Evolutionary conservation across 2,888 invertebrate genomes (phyloP).

Genomic region (Athalia circularis): DNA sequence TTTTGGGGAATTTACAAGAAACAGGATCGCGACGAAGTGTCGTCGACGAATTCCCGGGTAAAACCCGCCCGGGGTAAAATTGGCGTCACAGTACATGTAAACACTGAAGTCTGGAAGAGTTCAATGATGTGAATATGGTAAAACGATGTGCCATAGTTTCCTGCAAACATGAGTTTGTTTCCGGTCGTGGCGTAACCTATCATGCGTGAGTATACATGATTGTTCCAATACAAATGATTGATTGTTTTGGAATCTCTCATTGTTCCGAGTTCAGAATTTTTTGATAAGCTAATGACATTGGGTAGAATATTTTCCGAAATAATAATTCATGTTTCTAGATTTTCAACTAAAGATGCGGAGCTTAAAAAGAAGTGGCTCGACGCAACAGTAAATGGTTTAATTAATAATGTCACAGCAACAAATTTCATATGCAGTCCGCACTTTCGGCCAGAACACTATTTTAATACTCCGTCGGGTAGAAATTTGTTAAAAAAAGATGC

Average conservation of each 20-base stretch:
- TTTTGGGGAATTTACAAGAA: too few species aligned
- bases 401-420: constrained; percentile 10
- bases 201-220: constrained; percentile 13
- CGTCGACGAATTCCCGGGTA: too few species aligned
- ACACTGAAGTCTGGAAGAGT: background rate
- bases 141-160: constrained; percentile 21
- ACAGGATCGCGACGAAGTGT: too few species aligned
- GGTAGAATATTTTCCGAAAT: background rate
- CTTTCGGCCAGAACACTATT: constrained; percentile 27
- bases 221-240: constrained; percentile 18
- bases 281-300: constrained; percentile 20
- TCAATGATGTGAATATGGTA: constrained; percentile 2
- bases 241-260: constrained; percentile 10
- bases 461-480: constrained; percentile 28
- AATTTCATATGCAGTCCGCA: constrained; percentile 27
- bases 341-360: constrained; percentile 18
- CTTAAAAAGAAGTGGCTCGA: constrained; percentile 17
- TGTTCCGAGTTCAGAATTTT: background rate
- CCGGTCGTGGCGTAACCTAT: constrained; percentile 9
- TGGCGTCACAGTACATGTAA: too few species aligned
- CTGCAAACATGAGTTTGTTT: constrained; percentile 17
- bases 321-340: constrained; percentile 24
- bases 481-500: background rate
- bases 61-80: too few species aligned
- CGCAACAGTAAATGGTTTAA: constrained; percentile 6